Base-by-base conservation (phyloP, 1,140 invertebrate genomes). In the Bombus soroeensis region DNA sequence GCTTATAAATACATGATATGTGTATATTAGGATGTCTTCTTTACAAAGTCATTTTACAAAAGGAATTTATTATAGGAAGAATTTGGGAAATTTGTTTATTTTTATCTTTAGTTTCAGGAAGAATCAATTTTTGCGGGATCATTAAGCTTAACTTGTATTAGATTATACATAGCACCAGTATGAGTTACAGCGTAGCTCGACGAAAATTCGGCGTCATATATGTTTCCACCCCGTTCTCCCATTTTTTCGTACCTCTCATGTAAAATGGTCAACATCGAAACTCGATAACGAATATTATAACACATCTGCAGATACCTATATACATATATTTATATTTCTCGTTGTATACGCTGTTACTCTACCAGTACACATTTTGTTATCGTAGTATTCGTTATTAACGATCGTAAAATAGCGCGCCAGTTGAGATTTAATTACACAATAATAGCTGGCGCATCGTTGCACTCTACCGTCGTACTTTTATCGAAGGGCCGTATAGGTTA, bases 351-450 rank as follows among this genome's bases (percentile, higher is more conserved):
- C 18, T n/a, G 3, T 66, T 15, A n/a, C 25, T 25, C 9, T 12
- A 13, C 10, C 37, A 10, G 68, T 28, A 12, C 28, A 37, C 15
- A 25, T 74, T 62, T 74, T 1, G 57, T 82, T 64, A 76, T 25
- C 41, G 59, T 6, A 13, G 9, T 25, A 13, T 32, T 18, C 34
- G 62, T 70, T 78, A 78, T 78, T 78, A 83, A 41, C 74, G 34
- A 77, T 70, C 47, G 18, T 57, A 57, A 83, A 83, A 70, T 64
- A 83, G 18, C 18, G 18, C n/a, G 22, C 2, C 8, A 53, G 76
- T 39, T 28, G 43, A 80, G 39, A 85, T 85, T 85, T 80, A 80
- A 85, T 85, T 85, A 80, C 22, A 43, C 15, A 62, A 79, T 62
- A 81, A 86, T 85, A 85, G 34, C 71, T 6, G 62, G 34, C 13